Evolutionary conservation across 2,113 vertebrate genomes (phyloP).

Genomic region (Aphyosemion australe): DNA sequence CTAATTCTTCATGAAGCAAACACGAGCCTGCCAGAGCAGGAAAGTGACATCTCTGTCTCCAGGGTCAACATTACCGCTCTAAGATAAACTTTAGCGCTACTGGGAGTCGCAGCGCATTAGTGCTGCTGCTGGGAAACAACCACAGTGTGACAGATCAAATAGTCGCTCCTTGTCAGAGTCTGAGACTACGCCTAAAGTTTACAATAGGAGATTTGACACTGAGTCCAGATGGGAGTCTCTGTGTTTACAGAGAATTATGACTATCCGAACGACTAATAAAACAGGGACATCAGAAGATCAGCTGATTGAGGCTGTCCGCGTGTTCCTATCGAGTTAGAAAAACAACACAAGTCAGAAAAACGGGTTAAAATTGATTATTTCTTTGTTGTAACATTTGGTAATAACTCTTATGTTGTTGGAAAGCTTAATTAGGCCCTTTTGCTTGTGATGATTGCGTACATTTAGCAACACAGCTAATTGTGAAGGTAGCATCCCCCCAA

Average conservation of each 20-base stretch:
- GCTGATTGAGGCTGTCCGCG: constrained; percentile 5
- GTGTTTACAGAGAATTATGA: constrained; percentile 55
- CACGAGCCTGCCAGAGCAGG: constrained; percentile 22
- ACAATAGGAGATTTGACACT: constrained; percentile 32
- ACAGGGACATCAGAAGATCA: constrained; percentile 7
- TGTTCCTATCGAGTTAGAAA: background rate
- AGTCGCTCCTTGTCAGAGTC: constrained; percentile 28
- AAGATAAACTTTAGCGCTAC: constrained; percentile 18
- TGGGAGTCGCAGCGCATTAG: constrained; percentile 5
- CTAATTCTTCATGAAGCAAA: constrained; percentile 39
- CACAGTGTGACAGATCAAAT: constrained; percentile 64
- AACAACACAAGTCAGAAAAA: background rate
- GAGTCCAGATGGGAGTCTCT: constrained; percentile 36
- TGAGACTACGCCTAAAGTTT: constrained; percentile 68
- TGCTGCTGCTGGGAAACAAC: constrained; percentile 25
- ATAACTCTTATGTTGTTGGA: too few relatives aligned
- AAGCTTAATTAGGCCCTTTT: too few relatives aligned
- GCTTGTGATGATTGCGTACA: too few relatives aligned
- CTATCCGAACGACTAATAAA: constrained; percentile 37
- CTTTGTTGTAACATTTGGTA: too few relatives aligned
- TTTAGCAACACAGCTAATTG: too few relatives aligned
- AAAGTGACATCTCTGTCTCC: constrained; percentile 15
- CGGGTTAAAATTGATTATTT: background rate
- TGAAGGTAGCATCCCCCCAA: too few relatives aligned
- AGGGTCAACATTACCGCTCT: constrained; percentile 53